Base-by-base conservation (phyloP, 2,113 vertebrate species). In the Perccottus glenii region DNA sequence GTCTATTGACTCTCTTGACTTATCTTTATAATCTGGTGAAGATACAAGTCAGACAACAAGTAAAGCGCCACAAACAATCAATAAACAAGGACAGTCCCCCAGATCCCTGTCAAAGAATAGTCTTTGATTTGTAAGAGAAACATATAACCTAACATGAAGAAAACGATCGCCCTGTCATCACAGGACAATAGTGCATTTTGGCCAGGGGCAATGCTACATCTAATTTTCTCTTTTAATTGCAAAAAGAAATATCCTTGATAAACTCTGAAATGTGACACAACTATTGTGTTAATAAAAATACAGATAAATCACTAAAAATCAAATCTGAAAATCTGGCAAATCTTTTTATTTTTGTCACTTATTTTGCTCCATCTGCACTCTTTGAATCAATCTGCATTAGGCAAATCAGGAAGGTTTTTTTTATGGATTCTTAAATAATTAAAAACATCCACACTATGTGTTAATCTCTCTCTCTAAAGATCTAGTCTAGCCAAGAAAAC, bases 21-120 rank as follows among this genome's bases (percentile, higher is more conserved):
- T 69, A 81, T 73, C 81, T 77, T 75, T 82, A 64, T 72, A 60
- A 84, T 82, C 73, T 46, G 57, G 40, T 64, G 62, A 73, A 74
- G 75, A 84, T 73, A 61, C 56, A 64, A 61, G 72, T 73, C 47
- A 11, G 67, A 68, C 48, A 70, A 40, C 63, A 65, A 73, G 70
- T 60, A 68, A 74, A 70, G 56, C 35, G 14, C 53, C 14, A n/a
- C 35, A 70, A 61, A 48, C 19, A 55, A 81, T 86, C 81, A 67
- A 78, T 85, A 82, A 76, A 73, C 83, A 73, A 5, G 19, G 52
- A 73, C 44, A 72, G 55, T 73, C 48, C 42, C 47, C 58, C 2
- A 82, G 57, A 72, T 74, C 32, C 59, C 65, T 63, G 63, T 66
- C 64, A 75, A 68, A 60, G 50, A 45, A 63, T 12, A 49, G 35